Evolutionary conservation across 2,888 invertebrate species (phyloP).

Genomic region (Cepaea hortensis): DNA sequence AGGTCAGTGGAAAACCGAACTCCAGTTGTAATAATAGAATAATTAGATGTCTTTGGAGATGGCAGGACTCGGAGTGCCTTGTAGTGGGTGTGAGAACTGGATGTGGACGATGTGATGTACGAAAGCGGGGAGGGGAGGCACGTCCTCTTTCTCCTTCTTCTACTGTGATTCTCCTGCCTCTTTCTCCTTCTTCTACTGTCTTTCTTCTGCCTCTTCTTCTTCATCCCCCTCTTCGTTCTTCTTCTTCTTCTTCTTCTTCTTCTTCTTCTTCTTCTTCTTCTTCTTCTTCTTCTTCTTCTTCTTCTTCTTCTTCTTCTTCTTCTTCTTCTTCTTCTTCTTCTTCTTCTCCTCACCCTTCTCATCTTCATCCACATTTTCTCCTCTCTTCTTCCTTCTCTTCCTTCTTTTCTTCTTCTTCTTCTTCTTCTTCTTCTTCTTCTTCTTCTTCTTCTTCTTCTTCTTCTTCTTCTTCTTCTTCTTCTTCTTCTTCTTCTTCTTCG

Average conservation of each 20-base stretch:
- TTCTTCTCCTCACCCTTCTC: background rate
- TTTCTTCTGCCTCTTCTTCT: no score
- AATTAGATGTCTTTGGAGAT: no score
- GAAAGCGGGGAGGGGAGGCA: no score
- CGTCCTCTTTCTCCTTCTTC: no score
- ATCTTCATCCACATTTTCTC: background rate
- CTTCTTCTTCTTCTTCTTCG: background rate
- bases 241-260: background rate
- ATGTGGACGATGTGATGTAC: no score
- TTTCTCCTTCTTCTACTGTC: background rate
- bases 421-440: background rate
- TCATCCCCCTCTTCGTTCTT: no score
- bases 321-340: background rate
- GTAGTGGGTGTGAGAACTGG: no score
- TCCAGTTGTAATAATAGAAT: no score
- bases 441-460: background rate
- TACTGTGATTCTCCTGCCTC: background rate
- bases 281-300: background rate
- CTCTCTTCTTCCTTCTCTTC: background rate
- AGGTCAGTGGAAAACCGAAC: no score
- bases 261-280: background rate
- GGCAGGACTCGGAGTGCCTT: no score
- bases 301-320: background rate
- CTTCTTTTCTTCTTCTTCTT: background rate
- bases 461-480: background rate